Conservation (phyloP, 2,888 invertebrate species). For the Apocheima hispidaria region DNA sequence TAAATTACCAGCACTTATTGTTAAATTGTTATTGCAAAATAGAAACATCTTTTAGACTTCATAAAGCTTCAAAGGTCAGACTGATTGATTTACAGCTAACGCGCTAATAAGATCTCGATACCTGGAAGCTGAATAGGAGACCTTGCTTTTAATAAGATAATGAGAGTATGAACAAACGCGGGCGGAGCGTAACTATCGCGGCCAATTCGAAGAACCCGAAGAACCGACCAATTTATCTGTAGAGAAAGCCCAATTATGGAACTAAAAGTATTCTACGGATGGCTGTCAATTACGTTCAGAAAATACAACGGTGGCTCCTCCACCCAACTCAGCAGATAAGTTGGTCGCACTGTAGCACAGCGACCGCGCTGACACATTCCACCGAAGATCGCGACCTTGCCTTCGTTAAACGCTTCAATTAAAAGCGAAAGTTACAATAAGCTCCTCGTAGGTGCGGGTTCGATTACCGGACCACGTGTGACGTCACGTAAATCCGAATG, state of each 20-base stretch:
- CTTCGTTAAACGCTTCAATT: constrained; percentile 61
- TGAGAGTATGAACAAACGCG: constrained; percentile 26
- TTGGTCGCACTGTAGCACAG: not conserved
- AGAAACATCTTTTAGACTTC: constrained; percentile 7
- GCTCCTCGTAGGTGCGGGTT: constrained; percentile 61
- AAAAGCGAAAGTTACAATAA: constrained; percentile 76
- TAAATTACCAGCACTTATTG: not conserved
- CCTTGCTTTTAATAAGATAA: constrained; percentile 43
- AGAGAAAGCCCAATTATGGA: not conserved
- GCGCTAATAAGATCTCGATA: constrained; percentile 27
- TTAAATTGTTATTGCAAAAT: constrained; percentile 16
- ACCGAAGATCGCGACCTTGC: constrained; percentile 68
- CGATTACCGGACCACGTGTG: constrained; percentile 61
- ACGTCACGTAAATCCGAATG: constrained; percentile 65
- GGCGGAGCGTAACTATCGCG: constrained; percentile 22
- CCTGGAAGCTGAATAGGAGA: constrained; percentile 28
- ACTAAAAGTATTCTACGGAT: not conserved
- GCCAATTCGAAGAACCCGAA: not conserved
- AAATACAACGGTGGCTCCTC: not conserved
- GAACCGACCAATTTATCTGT: not conserved
- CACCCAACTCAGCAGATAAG: not conserved
- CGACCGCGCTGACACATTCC: constrained; percentile 51
- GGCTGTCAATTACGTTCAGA: not conserved
- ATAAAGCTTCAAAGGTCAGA: constrained; percentile 35
- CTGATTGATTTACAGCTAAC: constrained; percentile 35